Evolutionary conservation across 2,797 vertebrate genomes (phyloP).

Genomic region (Eutrigla gurnardus): DNA sequence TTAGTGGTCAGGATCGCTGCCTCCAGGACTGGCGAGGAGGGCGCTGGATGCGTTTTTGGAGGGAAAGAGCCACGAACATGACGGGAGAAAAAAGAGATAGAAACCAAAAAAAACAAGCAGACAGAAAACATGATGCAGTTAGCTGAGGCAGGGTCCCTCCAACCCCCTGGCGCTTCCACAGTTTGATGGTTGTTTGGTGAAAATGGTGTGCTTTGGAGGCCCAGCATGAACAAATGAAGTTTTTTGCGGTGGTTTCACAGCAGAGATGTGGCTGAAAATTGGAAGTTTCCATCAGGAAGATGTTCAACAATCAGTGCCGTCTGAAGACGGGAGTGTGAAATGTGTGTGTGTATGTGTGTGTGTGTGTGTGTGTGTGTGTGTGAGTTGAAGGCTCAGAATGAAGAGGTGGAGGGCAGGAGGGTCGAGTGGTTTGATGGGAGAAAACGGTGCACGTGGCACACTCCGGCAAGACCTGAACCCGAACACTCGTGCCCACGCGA

Average conservation of each 20-base stretch:
- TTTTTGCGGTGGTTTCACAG: background rate
- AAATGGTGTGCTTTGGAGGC: constrained; percentile 8
- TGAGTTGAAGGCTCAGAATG: constrained; percentile 27
- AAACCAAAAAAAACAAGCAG: constrained; percentile 44
- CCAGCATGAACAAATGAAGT: constrained; percentile 13
- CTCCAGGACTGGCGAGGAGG: constrained; percentile 43
- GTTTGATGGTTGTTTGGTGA: constrained; percentile 17
- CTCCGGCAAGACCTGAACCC: no score
- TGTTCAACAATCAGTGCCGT: constrained; percentile 33
- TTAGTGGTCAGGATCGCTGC: constrained; percentile 64
- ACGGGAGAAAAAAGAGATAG: constrained; percentile 21
- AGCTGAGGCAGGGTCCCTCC: constrained; percentile 30
- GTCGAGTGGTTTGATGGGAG: constrained; percentile 56
- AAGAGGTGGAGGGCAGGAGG: constrained; percentile 28
- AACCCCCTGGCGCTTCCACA: background rate
- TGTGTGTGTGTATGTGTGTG: constrained; percentile 3
- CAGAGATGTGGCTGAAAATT: constrained; percentile 1
- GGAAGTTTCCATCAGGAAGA: constrained; percentile 21
- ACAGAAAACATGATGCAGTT: constrained; percentile 39
- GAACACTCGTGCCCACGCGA: constrained; percentile 18
- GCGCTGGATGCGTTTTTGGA: constrained; percentile 19
- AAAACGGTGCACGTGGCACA: constrained; percentile 20
- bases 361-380: background rate
- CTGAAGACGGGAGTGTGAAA: constrained; percentile 21
- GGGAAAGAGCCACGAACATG: constrained; percentile 38